These are phyloP conservation scores for Malthinus seriepunctatus DNA, from an alignment of 2,888 invertebrate genomes.

Conservation along the genomic window DNA sequence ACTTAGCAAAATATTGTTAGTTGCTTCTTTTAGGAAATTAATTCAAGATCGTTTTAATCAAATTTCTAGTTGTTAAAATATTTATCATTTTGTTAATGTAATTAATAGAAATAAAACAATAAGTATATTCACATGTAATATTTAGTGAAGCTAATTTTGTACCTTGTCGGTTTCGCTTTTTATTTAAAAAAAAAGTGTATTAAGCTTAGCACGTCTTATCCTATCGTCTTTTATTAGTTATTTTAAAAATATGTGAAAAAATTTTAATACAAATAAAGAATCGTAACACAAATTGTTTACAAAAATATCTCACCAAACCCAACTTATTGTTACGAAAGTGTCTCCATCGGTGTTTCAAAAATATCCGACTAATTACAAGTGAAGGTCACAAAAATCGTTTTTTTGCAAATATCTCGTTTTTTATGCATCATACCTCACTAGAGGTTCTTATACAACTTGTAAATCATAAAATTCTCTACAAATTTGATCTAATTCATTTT, in stretches of 20 bases:
- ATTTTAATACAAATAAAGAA: slow-evolving; percentile 5
- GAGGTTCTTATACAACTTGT: too few species aligned
- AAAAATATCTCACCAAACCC: too few species aligned
- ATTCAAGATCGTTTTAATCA: not conserved
- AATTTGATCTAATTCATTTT: too few species aligned
- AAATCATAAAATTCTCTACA: too few species aligned
- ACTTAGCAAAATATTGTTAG: slow-evolving; percentile 5
- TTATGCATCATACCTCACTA: too few species aligned
- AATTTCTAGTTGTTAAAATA: slow-evolving; percentile 6
- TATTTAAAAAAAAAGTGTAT: not conserved
- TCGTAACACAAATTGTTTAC: slow-evolving; percentile 2
- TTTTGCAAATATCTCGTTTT: too few species aligned
- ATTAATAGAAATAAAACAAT: slow-evolving; percentile 4
- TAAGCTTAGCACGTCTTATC: not conserved
- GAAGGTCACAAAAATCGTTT: too few species aligned
- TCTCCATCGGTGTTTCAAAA: too few species aligned
- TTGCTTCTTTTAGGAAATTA: not conserved
- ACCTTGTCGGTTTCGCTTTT: not conserved
- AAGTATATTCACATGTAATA: not conserved
- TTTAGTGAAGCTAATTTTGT: slow-evolving; percentile 1
- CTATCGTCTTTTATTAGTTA: slow-evolving; percentile 1
- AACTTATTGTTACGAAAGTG: too few species aligned
- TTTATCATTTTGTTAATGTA: slow-evolving; percentile 4
- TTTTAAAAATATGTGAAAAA: slow-evolving; percentile 4
- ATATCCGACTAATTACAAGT: too few species aligned